phyloP scores from a whole-genome alignment of 2,888 invertebrate genomes.

The Oscheius sp. region DNA sequence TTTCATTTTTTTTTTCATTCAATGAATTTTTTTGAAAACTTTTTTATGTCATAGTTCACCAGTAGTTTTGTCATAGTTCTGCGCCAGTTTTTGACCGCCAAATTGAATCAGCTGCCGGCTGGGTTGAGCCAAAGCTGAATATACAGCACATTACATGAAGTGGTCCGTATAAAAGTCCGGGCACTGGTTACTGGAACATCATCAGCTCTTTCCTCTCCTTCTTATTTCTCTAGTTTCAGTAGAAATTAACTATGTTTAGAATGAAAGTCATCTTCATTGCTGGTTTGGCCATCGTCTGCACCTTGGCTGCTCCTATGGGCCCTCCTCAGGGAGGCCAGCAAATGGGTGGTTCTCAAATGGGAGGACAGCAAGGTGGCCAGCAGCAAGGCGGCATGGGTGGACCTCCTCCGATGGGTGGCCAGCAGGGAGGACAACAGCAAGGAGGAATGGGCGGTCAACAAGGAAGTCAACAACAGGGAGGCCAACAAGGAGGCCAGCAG shows the following conservation, averaged over 20 bases:
- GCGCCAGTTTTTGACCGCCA: too few relatives aligned
- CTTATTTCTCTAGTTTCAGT: neutral
- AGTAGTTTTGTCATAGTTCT: too few relatives aligned
- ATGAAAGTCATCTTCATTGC: constrained; percentile 11
- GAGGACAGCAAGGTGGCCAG: neutral
- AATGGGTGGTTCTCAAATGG: neutral
- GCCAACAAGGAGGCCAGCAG: constrained; percentile 1
- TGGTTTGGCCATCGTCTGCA: neutral
- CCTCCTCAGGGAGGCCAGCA: neutral
- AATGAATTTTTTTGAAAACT: neutral
- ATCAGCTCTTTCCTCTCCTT: neutral
- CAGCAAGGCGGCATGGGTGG: too few relatives aligned
- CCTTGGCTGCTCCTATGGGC: neutral
- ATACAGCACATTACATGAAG: too few relatives aligned
- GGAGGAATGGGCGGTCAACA: neutral
- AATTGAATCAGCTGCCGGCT: too few relatives aligned
- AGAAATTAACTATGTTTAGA: neutral
- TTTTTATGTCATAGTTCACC: too few relatives aligned
- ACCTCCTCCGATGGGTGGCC: too few relatives aligned
- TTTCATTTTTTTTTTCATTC: neutral
- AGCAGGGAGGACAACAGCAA: neutral
- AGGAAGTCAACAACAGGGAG: neutral
- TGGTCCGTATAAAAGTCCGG: too few relatives aligned
- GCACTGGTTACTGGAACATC: neutral
- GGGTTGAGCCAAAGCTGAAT: too few relatives aligned